Evolutionary conservation across 2,888 invertebrate species (phyloP), one percentile per base, ranked within the genome.

Genomic region (Euplexia lucipara): DNA sequence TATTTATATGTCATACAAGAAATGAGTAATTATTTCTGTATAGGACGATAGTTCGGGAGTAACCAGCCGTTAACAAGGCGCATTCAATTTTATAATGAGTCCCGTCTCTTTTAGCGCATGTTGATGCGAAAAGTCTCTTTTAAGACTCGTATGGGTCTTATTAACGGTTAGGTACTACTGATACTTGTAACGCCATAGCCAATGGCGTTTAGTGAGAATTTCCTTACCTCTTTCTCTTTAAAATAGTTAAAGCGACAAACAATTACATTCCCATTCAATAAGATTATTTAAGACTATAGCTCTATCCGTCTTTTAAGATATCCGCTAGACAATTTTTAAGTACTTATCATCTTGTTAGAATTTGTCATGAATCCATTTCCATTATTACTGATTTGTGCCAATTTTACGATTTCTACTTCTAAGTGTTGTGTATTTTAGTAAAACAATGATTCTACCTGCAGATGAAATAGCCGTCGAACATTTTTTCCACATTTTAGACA

Each of bases 321-420:
- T 30, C 5, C 26, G 34, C 35, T 48, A 59, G 69, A 18, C 41
- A 59, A 18, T 69, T 35, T 47, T 32, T 48, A n/a, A n/a, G n/a
- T n/a, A 42, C n/a, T 12, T 66, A 34, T 45, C 35, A 37, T 20
- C 14, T 62, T 51, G 12, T n/a, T 22, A 41, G 32, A 41, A 51
- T 32, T 34, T 14, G 22, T 0, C 20, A 73, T 2, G 34, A n/a
- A 30, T 42, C 52, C 0, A 32, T 56, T 48, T 41, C 12, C 18
- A 52, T 42, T 69, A 57, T 70, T 63, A 62, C 70, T 61, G 12
- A 51, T 70, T 75, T 70, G 72, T 73, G 76, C 73, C 73, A 74
- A 74, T 56, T 64, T 58, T 70, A 64, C 39, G 8, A 8, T 57
- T 45, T 22, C 16, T 32, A 47, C 26, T 0, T 57, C 48, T 59